A percentile compares a stretch with the other conserved stretches of the same genome.
Conservation (phyloP, 2,113 vertebrate species). For the Corythaeola cristata region DNA sequence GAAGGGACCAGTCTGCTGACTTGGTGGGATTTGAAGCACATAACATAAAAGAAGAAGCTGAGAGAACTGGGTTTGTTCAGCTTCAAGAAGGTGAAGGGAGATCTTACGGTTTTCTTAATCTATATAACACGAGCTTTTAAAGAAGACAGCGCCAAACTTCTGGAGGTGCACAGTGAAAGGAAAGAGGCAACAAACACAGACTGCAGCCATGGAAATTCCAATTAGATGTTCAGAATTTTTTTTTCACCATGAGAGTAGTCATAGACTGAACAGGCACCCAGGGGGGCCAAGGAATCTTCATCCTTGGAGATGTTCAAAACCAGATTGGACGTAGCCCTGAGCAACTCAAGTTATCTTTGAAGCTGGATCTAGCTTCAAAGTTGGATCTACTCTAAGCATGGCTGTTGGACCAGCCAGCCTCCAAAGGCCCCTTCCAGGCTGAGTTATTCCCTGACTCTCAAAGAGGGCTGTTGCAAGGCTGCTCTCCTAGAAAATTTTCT, state of each 20-base stretch:
- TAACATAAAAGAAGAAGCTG: not conserved
- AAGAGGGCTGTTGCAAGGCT: not conserved
- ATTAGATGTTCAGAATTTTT: not conserved
- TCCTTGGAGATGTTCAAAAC: not conserved
- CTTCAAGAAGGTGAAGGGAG: not conserved
- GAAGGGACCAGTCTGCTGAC: not conserved
- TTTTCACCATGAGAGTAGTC: not conserved
- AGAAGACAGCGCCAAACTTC: not conserved
- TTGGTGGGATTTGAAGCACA: not conserved
- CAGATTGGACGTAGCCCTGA: not conserved
- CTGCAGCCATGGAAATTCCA: not conserved
- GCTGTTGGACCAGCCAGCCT: not conserved
- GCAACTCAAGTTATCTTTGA: not conserved
- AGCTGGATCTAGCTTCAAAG: not conserved
- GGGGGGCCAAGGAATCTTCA: not conserved
- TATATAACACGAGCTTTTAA: not conserved
- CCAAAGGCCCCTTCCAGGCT: not conserved
- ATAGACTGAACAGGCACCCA: not conserved
- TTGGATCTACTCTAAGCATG: not conserved
- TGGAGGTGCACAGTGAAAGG: not conserved
- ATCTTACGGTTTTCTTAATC: not conserved
- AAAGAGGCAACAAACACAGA: not conserved
- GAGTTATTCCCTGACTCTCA: not conserved
- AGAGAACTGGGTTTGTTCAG: not conserved
- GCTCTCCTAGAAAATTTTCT: not conserved